Percentiles rank a stretch among this genome's conserved stretches.
Evolutionary conservation across 2,113 vertebrate genomes (phyloP).

Genomic region (Malurus melanocephalus): DNA sequence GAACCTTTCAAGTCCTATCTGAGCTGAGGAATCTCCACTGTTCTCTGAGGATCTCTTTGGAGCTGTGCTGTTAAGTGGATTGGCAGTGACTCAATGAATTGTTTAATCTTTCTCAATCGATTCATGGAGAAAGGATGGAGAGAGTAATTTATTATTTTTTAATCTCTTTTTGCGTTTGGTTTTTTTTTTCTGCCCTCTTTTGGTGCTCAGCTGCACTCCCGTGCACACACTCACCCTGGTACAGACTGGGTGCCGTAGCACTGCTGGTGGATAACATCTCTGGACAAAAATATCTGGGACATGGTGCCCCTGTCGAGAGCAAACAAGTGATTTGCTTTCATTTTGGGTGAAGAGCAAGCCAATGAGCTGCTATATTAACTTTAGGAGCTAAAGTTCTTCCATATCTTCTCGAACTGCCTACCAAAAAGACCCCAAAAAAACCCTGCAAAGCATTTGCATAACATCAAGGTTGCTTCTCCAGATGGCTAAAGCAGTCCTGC

Average conservation of each 20-base stretch:
- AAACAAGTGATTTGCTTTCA: background rate
- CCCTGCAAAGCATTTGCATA: background rate
- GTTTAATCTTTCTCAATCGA: slow-evolving; percentile 38
- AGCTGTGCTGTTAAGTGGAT: slow-evolving; percentile 3
- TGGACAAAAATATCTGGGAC: background rate
- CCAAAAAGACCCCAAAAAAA: background rate
- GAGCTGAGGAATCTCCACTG: background rate
- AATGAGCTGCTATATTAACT: background rate
- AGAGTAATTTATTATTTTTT: background rate
- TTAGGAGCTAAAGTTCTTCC: background rate
- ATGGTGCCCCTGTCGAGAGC: background rate
- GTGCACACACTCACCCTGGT: background rate
- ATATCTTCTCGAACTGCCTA: background rate
- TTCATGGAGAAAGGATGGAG: background rate
- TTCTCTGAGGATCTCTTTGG: background rate
- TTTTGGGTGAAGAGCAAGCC: background rate
- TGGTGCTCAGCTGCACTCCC: background rate
- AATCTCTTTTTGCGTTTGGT: background rate
- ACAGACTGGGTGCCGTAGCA: background rate
- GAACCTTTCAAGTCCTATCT: background rate
- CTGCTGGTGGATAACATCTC: background rate
- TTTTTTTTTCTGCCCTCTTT: background rate
- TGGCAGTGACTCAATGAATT: slow-evolving; percentile 45
- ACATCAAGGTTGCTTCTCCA: background rate
- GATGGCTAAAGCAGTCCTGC: background rate